phyloP scores from a whole-genome alignment of 92 coral and sea anemone species.

The Epizoanthus scotinus region DNA sequence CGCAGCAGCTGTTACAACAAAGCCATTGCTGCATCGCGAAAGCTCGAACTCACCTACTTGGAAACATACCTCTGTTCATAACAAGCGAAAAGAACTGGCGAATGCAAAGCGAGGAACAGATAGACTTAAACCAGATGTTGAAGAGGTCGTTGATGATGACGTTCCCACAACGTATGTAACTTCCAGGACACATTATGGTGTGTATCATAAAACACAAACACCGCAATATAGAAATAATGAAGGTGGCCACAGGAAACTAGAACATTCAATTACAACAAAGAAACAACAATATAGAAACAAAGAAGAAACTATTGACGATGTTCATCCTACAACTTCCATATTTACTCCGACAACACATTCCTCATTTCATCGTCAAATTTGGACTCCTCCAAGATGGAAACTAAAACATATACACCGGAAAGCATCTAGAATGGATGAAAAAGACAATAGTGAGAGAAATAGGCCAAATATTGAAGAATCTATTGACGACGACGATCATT shows the following conservation, averaged over 20 bases:
- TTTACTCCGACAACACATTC: constrained; percentile 1
- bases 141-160: constrained; percentile 21
- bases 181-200: constrained; percentile 19
- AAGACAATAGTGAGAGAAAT: background rate
- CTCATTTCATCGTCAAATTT: constrained; percentile 39
- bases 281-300: background rate
- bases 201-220: background rate
- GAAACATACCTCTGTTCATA: background rate
- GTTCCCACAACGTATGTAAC: constrained; percentile 12
- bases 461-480: background rate
- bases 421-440: background rate
- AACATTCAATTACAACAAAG: background rate
- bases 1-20: background rate
- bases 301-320: background rate
- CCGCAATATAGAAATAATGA: background rate
- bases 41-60: background rate
- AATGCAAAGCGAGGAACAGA: background rate
- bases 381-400: constrained; percentile 31
- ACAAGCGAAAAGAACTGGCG: background rate
- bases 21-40: background rate
- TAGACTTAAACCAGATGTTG: constrained; percentile 16
- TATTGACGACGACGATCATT: background rate
- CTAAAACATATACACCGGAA: background rate
- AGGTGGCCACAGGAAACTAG: background rate
- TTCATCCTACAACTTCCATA: background rate